A percentile compares a stretch with the other conserved stretches of the same genome.
Conservation (phyloP, 1,140 invertebrate species). For the Achroia grisella region DNA sequence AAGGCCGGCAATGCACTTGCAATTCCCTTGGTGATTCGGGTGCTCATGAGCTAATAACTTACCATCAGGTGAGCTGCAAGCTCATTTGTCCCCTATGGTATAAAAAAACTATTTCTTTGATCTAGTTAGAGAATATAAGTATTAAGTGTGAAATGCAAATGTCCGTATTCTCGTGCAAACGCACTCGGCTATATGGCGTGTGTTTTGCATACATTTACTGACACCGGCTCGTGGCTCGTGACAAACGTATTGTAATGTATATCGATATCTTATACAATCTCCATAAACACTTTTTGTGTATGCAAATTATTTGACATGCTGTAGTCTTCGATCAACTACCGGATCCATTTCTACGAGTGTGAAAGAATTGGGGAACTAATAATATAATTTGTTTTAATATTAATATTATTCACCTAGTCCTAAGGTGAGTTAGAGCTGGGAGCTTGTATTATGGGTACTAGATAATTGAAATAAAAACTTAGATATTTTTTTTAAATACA, state of each 20-base stretch:
- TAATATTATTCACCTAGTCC: no score
- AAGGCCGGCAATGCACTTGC: no score
- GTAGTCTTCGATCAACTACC: background rate
- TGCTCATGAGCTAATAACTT: no score
- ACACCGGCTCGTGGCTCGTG: background rate
- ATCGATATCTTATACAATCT: background rate
- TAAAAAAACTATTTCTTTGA: no score
- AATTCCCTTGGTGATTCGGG: no score
- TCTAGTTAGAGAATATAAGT: background rate
- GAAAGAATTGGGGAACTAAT: background rate
- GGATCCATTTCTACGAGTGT: background rate
- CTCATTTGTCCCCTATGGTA: no score
- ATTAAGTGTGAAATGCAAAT: conserved; percentile 1
- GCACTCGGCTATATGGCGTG: background rate
- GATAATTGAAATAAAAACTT: no score
- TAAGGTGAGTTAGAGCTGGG: no score
- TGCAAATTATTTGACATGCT: background rate
- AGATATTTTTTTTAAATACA: no score
- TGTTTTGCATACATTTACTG: background rate
- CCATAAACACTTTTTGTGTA: background rate
- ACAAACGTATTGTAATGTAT: conserved; percentile 1
- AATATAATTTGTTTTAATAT: no score
- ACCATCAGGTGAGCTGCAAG: no score
- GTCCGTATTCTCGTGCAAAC: background rate
- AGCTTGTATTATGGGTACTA: no score